Evolutionary conservation across 2,113 vertebrate genomes (phyloP), one percentile per base, ranked within the genome.

Genomic region (Gnathonemus longibarbis): DNA sequence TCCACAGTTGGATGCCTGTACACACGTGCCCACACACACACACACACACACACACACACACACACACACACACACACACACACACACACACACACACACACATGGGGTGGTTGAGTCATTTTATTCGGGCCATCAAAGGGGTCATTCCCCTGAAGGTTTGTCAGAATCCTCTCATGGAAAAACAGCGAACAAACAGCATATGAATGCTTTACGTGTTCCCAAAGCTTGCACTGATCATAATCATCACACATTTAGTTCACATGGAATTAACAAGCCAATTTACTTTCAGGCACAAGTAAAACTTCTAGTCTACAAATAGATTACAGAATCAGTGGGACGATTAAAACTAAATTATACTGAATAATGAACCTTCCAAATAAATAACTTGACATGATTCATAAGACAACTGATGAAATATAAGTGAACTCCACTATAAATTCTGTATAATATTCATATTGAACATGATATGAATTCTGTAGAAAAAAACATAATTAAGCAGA

Each of bases 1-100:
- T 89, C 85, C 77, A 74, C 90, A 21, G 49, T 91, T 91, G 42
- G 77, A 39, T n/a, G 93, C 91, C 74, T 70, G 35, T 5, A 86
- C 19, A 46, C 9, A 70, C 52, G 42, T 19, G 39, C 42, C 42
- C 31, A 10, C 31, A 46, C 17, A 45, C 48, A 56, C 15, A 83
- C 13, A 39, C 39, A 39, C 39, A 39, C 39, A 39, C 39, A 42
- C 39, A 42, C 39, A 39, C 39, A 39, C 39, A 39, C 39, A 39
- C 35, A 39, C 31, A 10, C 31, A 45, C 48, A 56, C 15, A 83
- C 13, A 39, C 39, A 39, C 39, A 39, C 39, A 39, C 39, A 39
- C 39, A 42, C 39, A 42, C 39, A 42, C 39, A 42, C 0, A 39
- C 39, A 39, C 39, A 39, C 39, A 42, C 39, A 42, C 39, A 42